Conservation (phyloP, 2,888 invertebrate genomes). For the Hyppa rectilinea region DNA sequence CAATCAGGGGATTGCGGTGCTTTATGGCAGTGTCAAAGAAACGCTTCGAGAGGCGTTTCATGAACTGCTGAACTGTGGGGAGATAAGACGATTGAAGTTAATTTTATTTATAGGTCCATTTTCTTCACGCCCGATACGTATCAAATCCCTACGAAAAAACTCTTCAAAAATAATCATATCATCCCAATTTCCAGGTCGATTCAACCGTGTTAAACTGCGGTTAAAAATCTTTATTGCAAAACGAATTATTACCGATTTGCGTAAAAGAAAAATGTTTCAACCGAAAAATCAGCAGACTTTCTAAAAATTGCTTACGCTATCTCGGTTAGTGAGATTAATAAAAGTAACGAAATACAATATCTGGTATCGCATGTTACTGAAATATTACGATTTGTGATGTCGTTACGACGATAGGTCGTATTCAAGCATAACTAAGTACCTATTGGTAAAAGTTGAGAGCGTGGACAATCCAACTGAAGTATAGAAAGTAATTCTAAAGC, state of each 20-base stretch:
- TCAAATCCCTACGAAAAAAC: not conserved
- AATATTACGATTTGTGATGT: slow-evolving; percentile 39
- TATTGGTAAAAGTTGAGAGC: slow-evolving; percentile 40
- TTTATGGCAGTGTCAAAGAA: too few species aligned
- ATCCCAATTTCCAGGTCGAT: slow-evolving; percentile 32
- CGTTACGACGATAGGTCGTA: slow-evolving; percentile 5
- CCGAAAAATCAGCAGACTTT: slow-evolving; percentile 67
- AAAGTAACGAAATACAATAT: slow-evolving; percentile 62
- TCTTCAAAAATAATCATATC: slow-evolving; percentile 24
- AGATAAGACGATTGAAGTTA: slow-evolving; percentile 7
- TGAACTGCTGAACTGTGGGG: too few species aligned
- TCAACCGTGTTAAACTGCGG: slow-evolving; percentile 51
- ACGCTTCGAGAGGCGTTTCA: too few species aligned
- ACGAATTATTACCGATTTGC: slow-evolving; percentile 55
- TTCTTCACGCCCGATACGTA: not conserved
- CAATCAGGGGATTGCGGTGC: too few species aligned
- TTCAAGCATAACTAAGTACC: slow-evolving; percentile 13
- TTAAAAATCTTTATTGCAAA: slow-evolving; percentile 56
- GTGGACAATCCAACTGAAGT: slow-evolving; percentile 1
- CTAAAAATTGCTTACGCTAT: slow-evolving; percentile 68
- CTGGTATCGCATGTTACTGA: slow-evolving; percentile 50
- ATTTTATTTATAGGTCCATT: not conserved
- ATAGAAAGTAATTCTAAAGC: slow-evolving; percentile 38
- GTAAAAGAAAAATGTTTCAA: slow-evolving; percentile 61
- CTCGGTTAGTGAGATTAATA: slow-evolving; percentile 53